These are phyloP conservation scores for Agonopterix alstromeriana DNA, from an alignment of 2,888 invertebrate genomes.

Conservation along the genomic window DNA sequence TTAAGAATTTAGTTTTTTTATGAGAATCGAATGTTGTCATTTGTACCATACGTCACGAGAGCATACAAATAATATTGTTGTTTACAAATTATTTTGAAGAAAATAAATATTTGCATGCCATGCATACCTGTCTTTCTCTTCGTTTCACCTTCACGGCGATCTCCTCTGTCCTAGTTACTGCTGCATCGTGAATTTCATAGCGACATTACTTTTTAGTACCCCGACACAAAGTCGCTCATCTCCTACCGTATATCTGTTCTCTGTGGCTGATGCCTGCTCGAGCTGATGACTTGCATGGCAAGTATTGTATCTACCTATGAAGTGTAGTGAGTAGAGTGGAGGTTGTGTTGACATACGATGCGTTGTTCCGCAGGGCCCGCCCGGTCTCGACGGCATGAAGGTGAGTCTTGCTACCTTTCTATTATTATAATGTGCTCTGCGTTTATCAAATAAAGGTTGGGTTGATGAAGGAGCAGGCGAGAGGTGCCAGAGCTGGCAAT, in stretches of 20 bases:
- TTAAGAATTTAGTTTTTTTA: conserved; percentile 70
- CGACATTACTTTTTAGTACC: too few species aligned
- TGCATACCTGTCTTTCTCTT: conserved; percentile 51
- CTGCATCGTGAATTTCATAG: too few species aligned
- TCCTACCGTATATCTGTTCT: too few species aligned
- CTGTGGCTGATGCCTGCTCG: too few species aligned
- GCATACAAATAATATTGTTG: conserved; percentile 48
- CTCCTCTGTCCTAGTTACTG: not conserved
- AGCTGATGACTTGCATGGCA: too few species aligned
- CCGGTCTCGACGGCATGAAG: conserved; percentile 97
- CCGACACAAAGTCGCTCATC: too few species aligned
- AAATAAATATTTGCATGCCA: conserved; percentile 70
- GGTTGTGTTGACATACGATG: conserved; percentile 12
- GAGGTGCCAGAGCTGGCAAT: too few species aligned
- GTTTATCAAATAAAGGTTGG: too few species aligned
- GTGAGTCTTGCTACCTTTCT: conserved; percentile 72
- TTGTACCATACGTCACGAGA: conserved; percentile 66
- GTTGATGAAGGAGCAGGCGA: too few species aligned
- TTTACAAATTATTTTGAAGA: conserved; percentile 70
- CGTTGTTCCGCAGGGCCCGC: conserved; percentile 85
- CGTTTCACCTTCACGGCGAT: not conserved
- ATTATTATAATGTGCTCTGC: not conserved
- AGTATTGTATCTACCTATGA: not conserved
- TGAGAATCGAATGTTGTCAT: conserved; percentile 69
- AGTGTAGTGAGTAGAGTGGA: not conserved